A percentile compares a stretch with the other conserved stretches of the same genome.
Evolutionary conservation across 1,140 invertebrate genomes (phyloP).

Genomic region (Pectinophora gossypiella): DNA sequence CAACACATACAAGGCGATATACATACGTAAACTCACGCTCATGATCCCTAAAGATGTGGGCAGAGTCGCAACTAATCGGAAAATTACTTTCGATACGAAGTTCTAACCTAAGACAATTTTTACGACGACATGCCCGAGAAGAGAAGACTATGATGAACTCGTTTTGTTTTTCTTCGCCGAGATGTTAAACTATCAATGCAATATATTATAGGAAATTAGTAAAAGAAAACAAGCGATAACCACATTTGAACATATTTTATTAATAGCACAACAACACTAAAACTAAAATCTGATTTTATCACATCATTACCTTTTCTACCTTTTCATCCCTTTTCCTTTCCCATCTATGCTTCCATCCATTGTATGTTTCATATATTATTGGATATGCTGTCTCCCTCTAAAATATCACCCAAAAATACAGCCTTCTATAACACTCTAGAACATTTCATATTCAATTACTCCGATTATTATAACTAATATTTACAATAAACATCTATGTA

Average conservation of each 20-base stretch:
- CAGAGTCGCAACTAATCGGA: too few species aligned
- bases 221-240: conserved; percentile 34
- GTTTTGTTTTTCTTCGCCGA: too few species aligned
- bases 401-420: conserved; percentile 75
- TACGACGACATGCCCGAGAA: neutral
- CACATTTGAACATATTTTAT: conserved; percentile 73
- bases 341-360: conserved; percentile 27
- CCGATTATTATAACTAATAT: conserved; percentile 52
- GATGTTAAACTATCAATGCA: too few species aligned
- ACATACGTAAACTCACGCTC: too few species aligned
- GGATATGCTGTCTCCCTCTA: conserved; percentile 65
- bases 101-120: neutral
- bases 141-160: too few species aligned
- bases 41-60: too few species aligned
- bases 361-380: too few species aligned
- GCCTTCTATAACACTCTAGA: conserved; percentile 69
- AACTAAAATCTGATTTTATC: conserved; percentile 62
- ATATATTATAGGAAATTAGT: neutral
- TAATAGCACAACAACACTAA: conserved; percentile 75
- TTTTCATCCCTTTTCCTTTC: conserved; percentile 25
- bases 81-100: neutral
- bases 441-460: conserved; percentile 48
- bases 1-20: too few species aligned
- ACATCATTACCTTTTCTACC: conserved; percentile 60
- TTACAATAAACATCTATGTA: conserved; percentile 74